phyloP scores from a whole-genome alignment of 2,113 vertebrate species.

The crab-eating macaque (Macaca fascicularis) region T2T-MFA8v1.1 NC_088389.1:50889001-50889500 shows the following conservation, averaged over 20 bases:
- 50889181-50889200: conserved; percentile 4
- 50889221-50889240: conserved; percentile 17
- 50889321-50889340: not conserved
- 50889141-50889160: not conserved
- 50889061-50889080: not conserved
- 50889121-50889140: not conserved
- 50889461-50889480: not conserved
- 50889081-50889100: not conserved
- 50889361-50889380: not conserved
- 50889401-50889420: not conserved
- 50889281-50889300: not conserved
- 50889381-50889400: not conserved
- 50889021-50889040: not conserved
- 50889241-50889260: not conserved
- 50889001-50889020: not conserved
- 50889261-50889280: not conserved
- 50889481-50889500: no score
- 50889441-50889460: not conserved
- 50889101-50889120: not conserved
- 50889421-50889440: not conserved
- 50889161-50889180: not conserved
- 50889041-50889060: not conserved
- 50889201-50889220: not conserved
- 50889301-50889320: not conserved
- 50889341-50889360: not conserved